A percentile compares a stretch with the other conserved stretches of the same genome.
These are phyloP conservation scores for Tapirus terrestris DNA, from an alignment of 2,113 vertebrate genomes.

Conservation along the genomic window DNA sequence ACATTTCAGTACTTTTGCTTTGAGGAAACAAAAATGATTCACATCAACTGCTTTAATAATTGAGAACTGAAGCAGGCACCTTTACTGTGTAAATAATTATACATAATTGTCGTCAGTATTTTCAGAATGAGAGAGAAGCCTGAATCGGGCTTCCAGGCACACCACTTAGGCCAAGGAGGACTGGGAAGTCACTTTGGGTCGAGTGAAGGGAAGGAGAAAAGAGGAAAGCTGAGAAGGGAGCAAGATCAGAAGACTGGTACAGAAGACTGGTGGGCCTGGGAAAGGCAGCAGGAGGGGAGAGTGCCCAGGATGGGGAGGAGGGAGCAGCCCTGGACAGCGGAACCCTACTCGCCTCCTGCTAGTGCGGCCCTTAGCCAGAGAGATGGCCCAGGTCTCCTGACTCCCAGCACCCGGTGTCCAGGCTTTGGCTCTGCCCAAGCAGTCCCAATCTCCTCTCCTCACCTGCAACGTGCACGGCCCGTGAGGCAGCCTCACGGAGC, in stretches of 20 bases:
- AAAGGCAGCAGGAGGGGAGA: background rate
- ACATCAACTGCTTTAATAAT: background rate
- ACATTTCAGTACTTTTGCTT: background rate
- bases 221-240: background rate
- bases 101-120: background rate
- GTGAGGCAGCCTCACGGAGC: background rate
- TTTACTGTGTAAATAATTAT: background rate
- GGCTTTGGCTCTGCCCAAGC: background rate
- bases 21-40: conserved; percentile 26
- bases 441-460: background rate
- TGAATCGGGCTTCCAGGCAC: background rate
- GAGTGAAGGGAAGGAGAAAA: background rate
- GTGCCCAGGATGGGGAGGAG: accelerated
- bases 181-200: background rate
- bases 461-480: background rate
- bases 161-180: background rate
- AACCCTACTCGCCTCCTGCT: accelerated
- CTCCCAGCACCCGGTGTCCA: background rate
- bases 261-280: background rate
- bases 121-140: background rate
- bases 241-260: background rate
- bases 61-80: background rate
- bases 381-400: background rate
- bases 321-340: no score
- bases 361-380: background rate